Evolutionary conservation across 37 sponge, comb jelly and placozoan genomes (phyloP).

Genomic region (Halichondria panicea): DNA sequence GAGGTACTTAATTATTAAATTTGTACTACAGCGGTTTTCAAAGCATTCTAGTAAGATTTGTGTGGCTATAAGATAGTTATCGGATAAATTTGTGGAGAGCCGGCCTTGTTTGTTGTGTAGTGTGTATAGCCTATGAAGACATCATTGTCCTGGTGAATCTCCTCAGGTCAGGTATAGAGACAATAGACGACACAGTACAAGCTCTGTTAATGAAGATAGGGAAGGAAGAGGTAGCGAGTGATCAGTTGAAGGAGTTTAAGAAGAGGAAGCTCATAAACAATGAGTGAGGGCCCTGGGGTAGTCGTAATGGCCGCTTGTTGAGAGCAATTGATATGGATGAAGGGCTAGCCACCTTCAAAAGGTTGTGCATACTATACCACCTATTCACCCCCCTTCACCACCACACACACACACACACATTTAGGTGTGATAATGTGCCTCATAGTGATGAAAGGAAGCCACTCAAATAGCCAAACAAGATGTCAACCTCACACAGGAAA

Average conservation of each 20-base stretch:
- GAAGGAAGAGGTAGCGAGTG: constrained; percentile 32
- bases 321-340: background rate
- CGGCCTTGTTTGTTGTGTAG: too few relatives aligned
- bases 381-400: too few relatives aligned
- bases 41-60: too few relatives aligned
- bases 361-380: too few relatives aligned
- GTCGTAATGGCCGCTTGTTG: background rate
- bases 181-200: constrained; percentile 67
- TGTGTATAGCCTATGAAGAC: too few relatives aligned
- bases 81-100: too few relatives aligned
- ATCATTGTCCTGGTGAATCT: constrained; percentile 35
- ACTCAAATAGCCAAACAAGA: constrained; percentile 74
- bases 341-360: too few relatives aligned
- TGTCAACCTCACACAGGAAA: constrained; percentile 87
- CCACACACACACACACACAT: background rate
- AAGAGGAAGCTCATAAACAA: constrained; percentile 87
- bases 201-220: constrained; percentile 31
- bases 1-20: too few relatives aligned
- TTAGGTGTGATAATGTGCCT: constrained; percentile 72
- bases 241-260: constrained; percentile 81
- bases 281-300: constrained; percentile 57
- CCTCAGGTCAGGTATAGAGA: too few relatives aligned
- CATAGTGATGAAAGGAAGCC: constrained; percentile 71
- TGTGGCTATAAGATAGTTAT: too few relatives aligned
- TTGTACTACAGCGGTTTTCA: too few relatives aligned